Base-by-base conservation (phyloP, 2,113 vertebrate genomes). In the Pelobates fuscus region DNA sequence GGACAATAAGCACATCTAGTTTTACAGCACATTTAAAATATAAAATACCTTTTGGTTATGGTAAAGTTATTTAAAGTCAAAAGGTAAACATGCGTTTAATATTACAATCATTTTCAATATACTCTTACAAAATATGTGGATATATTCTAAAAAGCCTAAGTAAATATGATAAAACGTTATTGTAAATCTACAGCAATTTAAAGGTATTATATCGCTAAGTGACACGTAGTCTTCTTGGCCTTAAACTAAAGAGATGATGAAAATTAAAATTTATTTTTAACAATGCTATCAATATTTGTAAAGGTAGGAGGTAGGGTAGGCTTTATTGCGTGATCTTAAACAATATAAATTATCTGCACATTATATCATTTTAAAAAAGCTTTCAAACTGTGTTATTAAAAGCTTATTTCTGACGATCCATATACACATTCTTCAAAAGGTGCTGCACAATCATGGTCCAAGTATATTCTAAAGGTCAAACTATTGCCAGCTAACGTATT, bases 1-100 rank as follows among this genome's bases (percentile, higher is more conserved):
- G 5, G 20, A 18, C 15, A 46, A 41, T 80, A 77, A 32, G 52
- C 10, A 62, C 17, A 71, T 37, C 49, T 63, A 71, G 55, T 32
- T 52, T 80, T 68, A 76, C 1, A 55, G 18, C 30, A 54, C 78
- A 67, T 54, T 82, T 83, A 4, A 0, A 8, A 63, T 54, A 54
- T 59, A 57, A 14, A 73, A 69, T 62, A 78, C 60, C 15, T 58
- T 70, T 44, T 62, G 20, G 23, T 24, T 20, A 12, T 80, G 4
- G 44, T 61, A 20, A 72, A 30, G 0, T 70, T 80, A 78, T 80
- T 75, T 70, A 82, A 82, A 60, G 32, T 64, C 72, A 76, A 77
- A 49, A 20, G 41, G 14, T 79, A 2, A 44, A 17, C 26, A 64
- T 57, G 64, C 71, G 84, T 79, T 81, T 86, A 77, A 80, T 65